Conservation (phyloP, 2,113 vertebrate genomes). For the Clinocottus analis region DNA sequence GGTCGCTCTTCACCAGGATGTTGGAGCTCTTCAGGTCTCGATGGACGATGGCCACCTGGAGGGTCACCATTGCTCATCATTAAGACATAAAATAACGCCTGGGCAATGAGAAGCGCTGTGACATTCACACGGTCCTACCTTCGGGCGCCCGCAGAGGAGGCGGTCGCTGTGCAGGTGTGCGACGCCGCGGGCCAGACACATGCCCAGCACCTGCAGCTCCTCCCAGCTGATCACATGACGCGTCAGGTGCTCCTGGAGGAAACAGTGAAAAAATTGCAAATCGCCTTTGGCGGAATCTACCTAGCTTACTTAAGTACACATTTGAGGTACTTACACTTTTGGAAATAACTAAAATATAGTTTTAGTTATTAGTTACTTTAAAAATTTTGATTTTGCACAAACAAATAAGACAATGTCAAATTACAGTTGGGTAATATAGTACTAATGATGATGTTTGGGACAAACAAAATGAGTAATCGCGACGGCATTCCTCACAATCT, state of each 20-base stretch:
- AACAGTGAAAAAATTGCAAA: neutral
- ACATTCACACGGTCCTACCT: conserved; percentile 63
- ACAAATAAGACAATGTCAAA: neutral
- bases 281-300: neutral
- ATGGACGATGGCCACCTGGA: conserved; percentile 89
- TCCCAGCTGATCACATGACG: conserved; percentile 92
- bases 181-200: conserved; percentile 89
- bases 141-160: conserved; percentile 90
- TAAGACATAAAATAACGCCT: no score
- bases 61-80: neutral
- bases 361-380: no score
- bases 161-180: conserved; percentile 95
- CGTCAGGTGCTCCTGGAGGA: conserved; percentile 89
- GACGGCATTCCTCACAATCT: neutral
- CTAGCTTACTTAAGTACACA: neutral
- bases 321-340: no score
- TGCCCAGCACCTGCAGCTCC: conserved; percentile 89
- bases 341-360: no score
- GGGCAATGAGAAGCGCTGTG: neutral
- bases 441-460: neutral
- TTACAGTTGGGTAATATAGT: neutral
- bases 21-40: conserved; percentile 97
- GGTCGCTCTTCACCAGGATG: conserved; percentile 93
- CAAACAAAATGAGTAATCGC: no score
- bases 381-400: neutral